Evolutionary conservation across 2,797 vertebrate species (phyloP).

Genomic region (Distichodus sexfasciatus): DNA sequence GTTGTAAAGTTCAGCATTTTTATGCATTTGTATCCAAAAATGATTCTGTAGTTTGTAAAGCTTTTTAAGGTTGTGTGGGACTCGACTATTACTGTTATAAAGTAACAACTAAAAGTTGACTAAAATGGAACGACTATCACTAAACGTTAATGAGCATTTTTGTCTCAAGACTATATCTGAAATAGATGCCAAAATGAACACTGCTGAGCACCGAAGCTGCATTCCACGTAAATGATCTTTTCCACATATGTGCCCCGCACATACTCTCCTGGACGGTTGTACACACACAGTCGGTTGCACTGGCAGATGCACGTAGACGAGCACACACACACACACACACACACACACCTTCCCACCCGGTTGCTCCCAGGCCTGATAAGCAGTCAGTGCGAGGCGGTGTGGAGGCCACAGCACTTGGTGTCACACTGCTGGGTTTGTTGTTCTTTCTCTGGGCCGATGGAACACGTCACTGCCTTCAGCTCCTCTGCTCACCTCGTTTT

Average conservation of each 20-base stretch:
- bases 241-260: neutral
- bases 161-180: too few species aligned
- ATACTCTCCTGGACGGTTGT: neutral
- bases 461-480: slow-evolving; percentile 44
- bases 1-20: too few species aligned
- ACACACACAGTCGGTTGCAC: slow-evolving; percentile 26
- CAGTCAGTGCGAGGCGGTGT: slow-evolving; percentile 29
- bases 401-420: slow-evolving; percentile 39
- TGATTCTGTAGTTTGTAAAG: too few species aligned
- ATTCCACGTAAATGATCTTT: neutral
- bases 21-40: too few species aligned
- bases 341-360: too few species aligned
- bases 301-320: slow-evolving; percentile 17
- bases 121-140: too few species aligned
- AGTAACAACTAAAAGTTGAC: too few species aligned
- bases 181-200: too few species aligned
- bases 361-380: slow-evolving; percentile 46
- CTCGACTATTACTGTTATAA: too few species aligned
- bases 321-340: neutral
- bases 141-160: too few species aligned
- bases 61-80: too few species aligned
- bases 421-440: slow-evolving; percentile 44
- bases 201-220: too few species aligned
- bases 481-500: slow-evolving; percentile 28
- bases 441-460: slow-evolving; percentile 37